These are phyloP conservation scores for Dendrophyllia cribrosa DNA, from an alignment of 64 coral and sea anemone species.

Conservation along the genomic window DNA sequence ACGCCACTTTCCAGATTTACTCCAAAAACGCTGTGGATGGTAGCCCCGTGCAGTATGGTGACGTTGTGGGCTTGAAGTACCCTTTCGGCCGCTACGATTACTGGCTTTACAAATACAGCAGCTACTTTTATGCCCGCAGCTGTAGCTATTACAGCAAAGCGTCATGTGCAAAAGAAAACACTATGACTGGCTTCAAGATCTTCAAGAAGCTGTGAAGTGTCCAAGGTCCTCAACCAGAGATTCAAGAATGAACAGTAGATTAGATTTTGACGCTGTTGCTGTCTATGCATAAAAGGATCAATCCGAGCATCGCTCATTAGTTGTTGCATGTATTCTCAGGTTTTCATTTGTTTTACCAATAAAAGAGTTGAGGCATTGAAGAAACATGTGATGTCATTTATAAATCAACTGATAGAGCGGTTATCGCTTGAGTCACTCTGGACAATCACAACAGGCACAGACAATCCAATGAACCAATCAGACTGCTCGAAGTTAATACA, in stretches of 20 bases:
- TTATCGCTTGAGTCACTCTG: no score
- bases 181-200: conserved; percentile 54
- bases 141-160: conserved; percentile 32
- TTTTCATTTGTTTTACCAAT: no score
- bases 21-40: conserved; percentile 46
- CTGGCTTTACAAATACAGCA: conserved; percentile 43
- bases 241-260: neutral
- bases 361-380: neutral
- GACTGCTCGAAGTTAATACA: no score
- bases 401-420: no score
- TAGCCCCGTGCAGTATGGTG: conserved; percentile 58
- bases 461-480: no score
- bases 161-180: conserved; percentile 27
- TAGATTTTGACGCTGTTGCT: neutral
- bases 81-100: neutral
- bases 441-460: no score
- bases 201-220: conserved; percentile 70
- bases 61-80: conserved; percentile 55
- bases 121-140: conserved; percentile 12
- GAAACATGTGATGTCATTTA: neutral
- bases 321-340: no score
- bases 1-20: conserved; percentile 44
- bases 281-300: neutral
- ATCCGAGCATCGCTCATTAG: neutral
- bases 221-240: neutral